A percentile compares a stretch with the other conserved stretches of the same genome.
Conservation (phyloP, 2,113 vertebrate species). For the Hemichromis elongatus region DNA sequence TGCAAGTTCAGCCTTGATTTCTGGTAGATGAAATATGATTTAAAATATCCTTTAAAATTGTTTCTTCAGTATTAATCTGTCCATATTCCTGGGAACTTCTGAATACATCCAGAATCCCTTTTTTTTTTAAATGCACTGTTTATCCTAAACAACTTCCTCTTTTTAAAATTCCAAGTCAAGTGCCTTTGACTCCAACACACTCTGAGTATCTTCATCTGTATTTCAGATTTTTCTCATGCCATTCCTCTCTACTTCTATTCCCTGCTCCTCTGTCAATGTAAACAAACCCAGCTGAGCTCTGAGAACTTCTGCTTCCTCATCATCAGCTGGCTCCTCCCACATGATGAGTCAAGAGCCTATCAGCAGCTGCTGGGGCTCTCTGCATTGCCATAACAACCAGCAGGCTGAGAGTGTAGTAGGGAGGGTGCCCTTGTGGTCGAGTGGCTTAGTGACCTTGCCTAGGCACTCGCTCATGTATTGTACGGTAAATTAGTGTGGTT, state of each 20-base stretch:
- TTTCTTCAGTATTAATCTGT: not conserved
- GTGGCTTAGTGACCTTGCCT: slow-evolving; percentile 58
- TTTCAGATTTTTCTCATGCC: not conserved
- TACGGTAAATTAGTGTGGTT: slow-evolving; percentile 41
- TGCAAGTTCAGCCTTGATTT: not conserved
- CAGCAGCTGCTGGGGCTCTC: not conserved
- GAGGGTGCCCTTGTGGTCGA: slow-evolving; percentile 49
- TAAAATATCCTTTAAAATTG: not conserved
- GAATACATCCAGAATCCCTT: not conserved
- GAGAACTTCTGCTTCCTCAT: slow-evolving; percentile 22
- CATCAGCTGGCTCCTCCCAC: slow-evolving; percentile 19
- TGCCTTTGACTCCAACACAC: not conserved
- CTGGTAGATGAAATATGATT: not conserved
- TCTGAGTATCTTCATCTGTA: not conserved
- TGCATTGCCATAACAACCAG: slow-evolving; percentile 48
- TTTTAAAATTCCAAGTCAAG: not conserved
- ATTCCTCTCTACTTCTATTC: not conserved
- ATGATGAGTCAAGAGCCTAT: slow-evolving; percentile 45
- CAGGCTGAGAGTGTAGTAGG: slow-evolving; percentile 20
- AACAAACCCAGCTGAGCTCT: slow-evolving; percentile 63
- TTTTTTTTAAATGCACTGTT: not conserved
- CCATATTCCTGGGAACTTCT: not conserved
- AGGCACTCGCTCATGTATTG: slow-evolving; percentile 24
- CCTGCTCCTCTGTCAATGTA: slow-evolving; percentile 41
- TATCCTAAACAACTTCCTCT: not conserved